phyloP scores from a whole-genome alignment of 2,888 invertebrate species.

The Alloscopus bannaensis region DNA sequence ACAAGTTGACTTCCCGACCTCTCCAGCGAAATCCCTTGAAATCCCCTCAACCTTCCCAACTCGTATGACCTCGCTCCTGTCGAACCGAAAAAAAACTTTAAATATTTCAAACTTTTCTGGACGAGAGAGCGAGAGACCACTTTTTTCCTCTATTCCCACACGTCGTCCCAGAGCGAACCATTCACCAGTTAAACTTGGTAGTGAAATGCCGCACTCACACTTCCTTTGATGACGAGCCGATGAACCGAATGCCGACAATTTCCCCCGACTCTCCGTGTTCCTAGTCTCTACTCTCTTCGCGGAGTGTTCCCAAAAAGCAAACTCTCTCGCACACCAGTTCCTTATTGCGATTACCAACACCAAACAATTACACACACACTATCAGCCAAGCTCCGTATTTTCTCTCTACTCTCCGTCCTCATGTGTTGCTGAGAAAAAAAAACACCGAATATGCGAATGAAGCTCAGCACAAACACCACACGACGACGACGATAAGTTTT shows the following conservation, averaged over 20 bases:
- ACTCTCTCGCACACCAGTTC: neutral
- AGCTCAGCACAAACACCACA: no score
- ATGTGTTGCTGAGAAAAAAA: conserved; percentile 19
- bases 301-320: neutral
- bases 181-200: conserved; percentile 41
- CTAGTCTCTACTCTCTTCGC: conserved; percentile 15
- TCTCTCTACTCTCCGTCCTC: conserved; percentile 13
- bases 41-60: no score
- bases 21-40: no score
- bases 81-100: no score
- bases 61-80: no score
- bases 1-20: no score
- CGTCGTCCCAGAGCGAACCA: conserved; percentile 22
- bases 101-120: no score
- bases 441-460: neutral
- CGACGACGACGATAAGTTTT: no score
- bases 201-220: conserved; percentile 57
- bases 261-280: conserved; percentile 48
- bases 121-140: no score
- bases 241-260: conserved; percentile 54
- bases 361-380: conserved; percentile 1
- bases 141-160: no score
- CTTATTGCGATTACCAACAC: conserved; percentile 5
- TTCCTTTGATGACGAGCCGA: conserved; percentile 54
- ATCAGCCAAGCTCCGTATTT: conserved; percentile 2